Base-by-base conservation (phyloP, 1,140 invertebrate genomes). In the Zaprionus africanus region DNA sequence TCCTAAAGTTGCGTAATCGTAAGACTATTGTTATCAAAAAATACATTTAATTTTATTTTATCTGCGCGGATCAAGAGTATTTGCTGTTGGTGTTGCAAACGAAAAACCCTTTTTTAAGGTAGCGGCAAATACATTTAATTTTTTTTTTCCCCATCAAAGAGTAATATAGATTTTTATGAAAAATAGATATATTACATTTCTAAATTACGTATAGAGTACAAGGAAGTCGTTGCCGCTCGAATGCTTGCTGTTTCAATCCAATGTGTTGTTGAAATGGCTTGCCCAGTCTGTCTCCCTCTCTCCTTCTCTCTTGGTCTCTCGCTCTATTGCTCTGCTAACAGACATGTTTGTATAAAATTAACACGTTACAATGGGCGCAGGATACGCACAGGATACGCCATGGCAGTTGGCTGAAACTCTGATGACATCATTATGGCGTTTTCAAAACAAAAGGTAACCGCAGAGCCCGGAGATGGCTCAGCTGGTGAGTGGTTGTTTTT, bases 381-480 rank as follows among this genome's bases (percentile, higher is more conserved):
- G 56, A 81, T 81, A 77, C 73, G 63, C 77, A 67, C 58, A 61
- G 59, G 59, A 69, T 75, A 80, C 51, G 56, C n/a, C 58, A 41
- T 43, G 51, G 61, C 63, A 53, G 76, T 70, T 56, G 49, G 49
- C 67, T 34, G 57, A 24, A 76, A 73, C 36, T 59, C 67, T 81
- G 85, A 88, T 88, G 85, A 88, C 85, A 88, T 88, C 85, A 88
- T 90, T 90, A 88, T 88, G 85, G 69, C 82, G 76, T 87, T 84
- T 38, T 74, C 74, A 75, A 73, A 90, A 84, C 84, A 90, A 90
- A 87, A 88, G 67, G 84, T 87, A 87, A 87, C 84, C 84, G 64
- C 84, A 88, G 15, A 41, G 64, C 54, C 58, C 36, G 51, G 53
- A 28, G 36, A 49, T 51, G 46, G 34, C 26, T 17, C 6, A 56